Evolutionary conservation across 2,113 vertebrate genomes (phyloP).

Genomic region (Turdus rufiventris): DNA sequence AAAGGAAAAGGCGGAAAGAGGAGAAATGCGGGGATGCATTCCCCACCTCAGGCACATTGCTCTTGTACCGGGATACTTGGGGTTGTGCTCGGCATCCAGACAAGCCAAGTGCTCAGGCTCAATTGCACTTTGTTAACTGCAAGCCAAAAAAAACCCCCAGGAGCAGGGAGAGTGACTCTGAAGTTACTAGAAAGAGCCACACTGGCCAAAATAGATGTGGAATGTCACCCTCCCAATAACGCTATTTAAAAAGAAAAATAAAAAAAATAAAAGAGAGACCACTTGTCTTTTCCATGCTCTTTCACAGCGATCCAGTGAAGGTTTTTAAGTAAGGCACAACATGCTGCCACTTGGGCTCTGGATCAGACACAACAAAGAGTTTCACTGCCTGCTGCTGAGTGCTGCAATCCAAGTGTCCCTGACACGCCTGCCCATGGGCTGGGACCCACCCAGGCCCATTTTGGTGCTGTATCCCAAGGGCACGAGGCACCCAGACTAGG

Average conservation of each 20-base stretch:
- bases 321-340: neutral
- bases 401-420: neutral
- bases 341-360: neutral
- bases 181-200: slow-evolving; percentile 30
- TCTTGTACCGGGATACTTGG: neutral
- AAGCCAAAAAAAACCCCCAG: neutral
- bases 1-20: neutral
- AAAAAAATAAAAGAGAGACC: neutral
- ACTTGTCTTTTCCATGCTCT: neutral
- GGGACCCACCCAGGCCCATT: neutral
- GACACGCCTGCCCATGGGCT: neutral
- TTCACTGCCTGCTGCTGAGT: neutral
- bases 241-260: neutral
- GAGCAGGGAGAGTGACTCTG: neutral
- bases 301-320: neutral
- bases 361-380: neutral
- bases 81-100: neutral
- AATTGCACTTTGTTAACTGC: neutral
- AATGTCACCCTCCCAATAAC: neutral
- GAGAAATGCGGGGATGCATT: neutral
- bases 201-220: neutral
- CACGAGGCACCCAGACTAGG: neutral
- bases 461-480: accelerated
- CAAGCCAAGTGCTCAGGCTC: neutral
- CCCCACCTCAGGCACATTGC: neutral